These are phyloP conservation scores for Drosophila jambulina DNA, from an alignment of 1,140 invertebrate genomes.

Conservation along the genomic window DNA sequence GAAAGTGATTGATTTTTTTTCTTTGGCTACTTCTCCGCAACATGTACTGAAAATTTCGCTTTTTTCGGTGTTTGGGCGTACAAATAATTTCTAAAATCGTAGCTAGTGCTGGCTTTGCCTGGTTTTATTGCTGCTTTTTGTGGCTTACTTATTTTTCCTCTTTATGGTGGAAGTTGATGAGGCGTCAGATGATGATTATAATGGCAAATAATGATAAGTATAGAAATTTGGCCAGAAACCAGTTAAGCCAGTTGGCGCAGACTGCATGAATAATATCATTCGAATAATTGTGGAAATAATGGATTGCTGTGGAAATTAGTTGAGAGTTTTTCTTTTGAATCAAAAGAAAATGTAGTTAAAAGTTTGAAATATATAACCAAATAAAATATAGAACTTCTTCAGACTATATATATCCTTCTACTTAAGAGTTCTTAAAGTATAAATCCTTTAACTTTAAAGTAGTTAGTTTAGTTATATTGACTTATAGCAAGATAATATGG, in stretches of 20 bases:
- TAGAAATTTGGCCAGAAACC: constrained; percentile 47
- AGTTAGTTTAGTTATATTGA: no score
- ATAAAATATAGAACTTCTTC: no score
- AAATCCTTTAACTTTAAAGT: no score
- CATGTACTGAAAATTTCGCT: constrained; percentile 64
- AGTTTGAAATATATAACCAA: neutral
- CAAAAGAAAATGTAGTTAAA: neutral
- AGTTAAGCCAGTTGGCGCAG: constrained; percentile 36
- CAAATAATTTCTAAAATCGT: constrained; percentile 61
- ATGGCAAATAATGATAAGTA: constrained; percentile 57
- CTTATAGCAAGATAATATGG: no score
- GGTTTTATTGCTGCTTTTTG: constrained; percentile 22
- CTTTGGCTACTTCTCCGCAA: constrained; percentile 16
- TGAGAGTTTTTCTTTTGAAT: neutral
- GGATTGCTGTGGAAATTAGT: neutral
- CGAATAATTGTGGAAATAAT: constrained; percentile 7
- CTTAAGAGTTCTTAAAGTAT: no score
- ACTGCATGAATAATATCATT: constrained; percentile 1
- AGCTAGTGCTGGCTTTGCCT: constrained; percentile 5
- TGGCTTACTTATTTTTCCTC: constrained; percentile 25
- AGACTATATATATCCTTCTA: no score
- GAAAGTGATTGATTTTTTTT: constrained; percentile 79
- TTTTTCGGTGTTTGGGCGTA: constrained; percentile 46
- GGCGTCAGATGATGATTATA: constrained; percentile 38
- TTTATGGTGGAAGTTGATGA: constrained; percentile 27